Percentiles rank a stretch among this genome's conserved stretches.
phyloP scores from a whole-genome alignment of 2,888 invertebrate genomes.

The Dicyrtoma fusca region DNA sequence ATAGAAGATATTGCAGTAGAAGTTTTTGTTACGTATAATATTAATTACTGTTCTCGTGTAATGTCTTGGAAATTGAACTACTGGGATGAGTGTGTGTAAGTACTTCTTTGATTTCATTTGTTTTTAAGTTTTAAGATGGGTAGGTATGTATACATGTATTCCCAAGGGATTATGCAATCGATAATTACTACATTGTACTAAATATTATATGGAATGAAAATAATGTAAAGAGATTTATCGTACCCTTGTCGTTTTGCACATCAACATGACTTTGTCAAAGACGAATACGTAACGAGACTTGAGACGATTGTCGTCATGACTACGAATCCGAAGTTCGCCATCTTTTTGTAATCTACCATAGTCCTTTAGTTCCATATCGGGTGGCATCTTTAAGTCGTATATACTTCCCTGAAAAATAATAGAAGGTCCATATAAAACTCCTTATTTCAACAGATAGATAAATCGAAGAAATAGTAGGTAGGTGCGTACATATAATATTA shows the following conservation, averaged over 20 bases:
- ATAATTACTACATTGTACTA: too few relatives aligned
- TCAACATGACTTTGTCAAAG: slow-evolving; percentile 94
- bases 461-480: too few relatives aligned
- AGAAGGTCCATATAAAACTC: too few relatives aligned
- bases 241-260: slow-evolving; percentile 83
- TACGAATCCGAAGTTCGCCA: slow-evolving; percentile 90
- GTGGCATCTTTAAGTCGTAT: slow-evolving; percentile 78
- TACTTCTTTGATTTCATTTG: background rate
- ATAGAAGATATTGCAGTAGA: too few relatives aligned
- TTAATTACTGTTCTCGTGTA: too few relatives aligned
- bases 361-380: slow-evolving; percentile 79
- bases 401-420: slow-evolving; percentile 84
- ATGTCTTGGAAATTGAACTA: too few relatives aligned
- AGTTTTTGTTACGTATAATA: too few relatives aligned
- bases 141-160: background rate
- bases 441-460: too few relatives aligned
- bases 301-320: slow-evolving; percentile 79
- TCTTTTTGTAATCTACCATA: slow-evolving; percentile 91
- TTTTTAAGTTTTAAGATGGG: too few relatives aligned
- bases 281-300: slow-evolving; percentile 88
- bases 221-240: slow-evolving; percentile 57
- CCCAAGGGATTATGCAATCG: background rate
- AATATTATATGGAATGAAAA: too few relatives aligned
- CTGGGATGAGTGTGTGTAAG: too few relatives aligned
- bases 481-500: too few relatives aligned